Conservation (phyloP, 64 coral and sea anemone genomes). For the Acropora yongei region DNA sequence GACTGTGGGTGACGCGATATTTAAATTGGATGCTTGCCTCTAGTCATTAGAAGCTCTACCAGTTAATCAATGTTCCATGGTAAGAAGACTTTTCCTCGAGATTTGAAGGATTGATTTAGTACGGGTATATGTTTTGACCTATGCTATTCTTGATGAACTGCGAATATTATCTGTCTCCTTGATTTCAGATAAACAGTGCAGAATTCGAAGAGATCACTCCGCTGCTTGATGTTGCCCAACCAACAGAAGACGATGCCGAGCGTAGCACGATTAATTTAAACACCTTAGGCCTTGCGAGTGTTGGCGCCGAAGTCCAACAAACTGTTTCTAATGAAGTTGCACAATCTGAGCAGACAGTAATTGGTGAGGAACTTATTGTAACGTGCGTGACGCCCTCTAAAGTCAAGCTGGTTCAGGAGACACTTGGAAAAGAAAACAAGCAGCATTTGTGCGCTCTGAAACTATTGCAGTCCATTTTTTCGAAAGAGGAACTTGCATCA, state of each 20-base stretch:
- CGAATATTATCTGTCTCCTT: background rate
- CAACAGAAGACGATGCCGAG: background rate
- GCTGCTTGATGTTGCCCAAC: background rate
- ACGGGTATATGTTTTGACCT: background rate
- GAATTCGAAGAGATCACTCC: background rate
- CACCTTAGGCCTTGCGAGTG: background rate
- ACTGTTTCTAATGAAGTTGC: background rate
- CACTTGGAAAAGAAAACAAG: conserved; percentile 49
- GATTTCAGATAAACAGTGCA: conserved; percentile 10
- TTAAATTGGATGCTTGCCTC: conserved; percentile 2
- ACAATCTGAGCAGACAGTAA: background rate
- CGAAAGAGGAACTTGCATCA: background rate
- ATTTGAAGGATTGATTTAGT: too few relatives aligned
- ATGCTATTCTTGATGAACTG: background rate
- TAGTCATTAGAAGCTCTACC: conserved; percentile 6
- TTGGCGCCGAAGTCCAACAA: background rate
- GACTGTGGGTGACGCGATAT: background rate
- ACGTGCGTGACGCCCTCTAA: conserved; percentile 54
- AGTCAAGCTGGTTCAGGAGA: conserved; percentile 50
- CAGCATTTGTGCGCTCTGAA: conserved; percentile 44
- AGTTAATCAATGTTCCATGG: conserved; percentile 13
- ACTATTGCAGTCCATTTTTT: conserved; percentile 8
- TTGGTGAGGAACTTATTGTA: conserved; percentile 42
- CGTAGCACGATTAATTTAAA: conserved; percentile 39
- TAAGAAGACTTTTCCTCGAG: conserved; percentile 3